Evolutionary conservation across 2,888 invertebrate species (phyloP).

Genomic region (Apamea epomidion): DNA sequence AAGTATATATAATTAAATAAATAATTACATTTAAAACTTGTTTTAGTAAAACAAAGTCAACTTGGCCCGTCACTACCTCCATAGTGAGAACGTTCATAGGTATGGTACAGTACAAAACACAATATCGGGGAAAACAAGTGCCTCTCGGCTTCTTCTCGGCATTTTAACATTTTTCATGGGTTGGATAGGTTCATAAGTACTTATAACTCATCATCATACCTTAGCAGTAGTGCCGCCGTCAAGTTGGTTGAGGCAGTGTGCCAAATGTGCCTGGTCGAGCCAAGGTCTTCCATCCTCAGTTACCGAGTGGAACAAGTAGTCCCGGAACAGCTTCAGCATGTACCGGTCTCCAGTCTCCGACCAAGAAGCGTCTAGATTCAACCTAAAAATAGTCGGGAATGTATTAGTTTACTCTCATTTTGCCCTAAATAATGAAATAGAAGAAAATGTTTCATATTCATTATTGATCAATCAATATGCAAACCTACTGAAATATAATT

Average conservation of each 20-base stretch:
- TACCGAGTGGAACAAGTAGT: slow-evolving; percentile 99
- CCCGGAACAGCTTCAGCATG: slow-evolving; percentile 99
- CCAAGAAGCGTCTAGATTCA: slow-evolving; percentile 98
- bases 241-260: slow-evolving; percentile 97
- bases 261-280: slow-evolving; percentile 98
- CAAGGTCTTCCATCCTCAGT: slow-evolving; percentile 98
- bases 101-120: not conserved
- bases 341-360: slow-evolving; percentile 99
- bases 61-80: not conserved
- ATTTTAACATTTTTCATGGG: no score
- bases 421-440: not conserved
- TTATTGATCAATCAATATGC: slow-evolving; percentile 4
- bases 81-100: not conserved
- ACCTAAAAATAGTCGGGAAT: slow-evolving; percentile 86
- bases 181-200: not conserved
- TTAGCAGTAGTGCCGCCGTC: slow-evolving; percentile 95
- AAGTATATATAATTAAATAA: no score
- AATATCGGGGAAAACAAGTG: not conserved
- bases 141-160: not conserved
- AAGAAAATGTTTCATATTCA: not conserved
- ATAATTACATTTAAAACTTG: not conserved
- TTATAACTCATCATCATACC: slow-evolving; percentile 82
- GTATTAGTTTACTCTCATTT: not conserved
- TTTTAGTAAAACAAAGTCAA: not conserved
- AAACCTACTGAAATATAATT: not conserved